These are phyloP conservation scores for Leucoraja ocellata DNA, from an alignment of 2,797 vertebrate species.

Conservation along the genomic window DNA sequence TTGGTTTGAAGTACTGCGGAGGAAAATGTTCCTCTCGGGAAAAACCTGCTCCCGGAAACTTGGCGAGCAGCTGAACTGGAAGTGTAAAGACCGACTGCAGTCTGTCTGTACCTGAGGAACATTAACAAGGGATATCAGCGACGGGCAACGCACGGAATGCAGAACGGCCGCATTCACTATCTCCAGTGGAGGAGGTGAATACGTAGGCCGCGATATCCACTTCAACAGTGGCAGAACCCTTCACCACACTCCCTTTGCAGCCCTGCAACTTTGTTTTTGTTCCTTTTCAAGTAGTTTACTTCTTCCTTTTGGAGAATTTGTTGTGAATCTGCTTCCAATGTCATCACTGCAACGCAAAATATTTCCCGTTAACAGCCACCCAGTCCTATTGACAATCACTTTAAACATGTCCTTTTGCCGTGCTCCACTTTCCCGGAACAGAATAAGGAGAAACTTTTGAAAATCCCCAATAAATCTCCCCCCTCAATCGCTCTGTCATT, in stretches of 20 bases:
- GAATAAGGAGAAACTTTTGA: neutral
- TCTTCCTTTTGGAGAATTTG: neutral
- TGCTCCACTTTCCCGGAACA: neutral
- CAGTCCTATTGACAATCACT: neutral
- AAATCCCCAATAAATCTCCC: neutral
- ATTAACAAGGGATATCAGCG: neutral
- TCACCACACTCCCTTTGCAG: neutral
- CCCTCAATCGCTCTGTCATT: neutral
- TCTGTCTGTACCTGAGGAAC: neutral
- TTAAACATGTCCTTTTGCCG: neutral
- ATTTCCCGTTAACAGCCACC: neutral
- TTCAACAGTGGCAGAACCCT: neutral
- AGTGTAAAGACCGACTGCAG: neutral
- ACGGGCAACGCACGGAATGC: neutral
- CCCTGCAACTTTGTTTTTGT: neutral
- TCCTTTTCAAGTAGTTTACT: no score
- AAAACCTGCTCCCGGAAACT: neutral
- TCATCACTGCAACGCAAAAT: neutral
- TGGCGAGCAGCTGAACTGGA: neutral
- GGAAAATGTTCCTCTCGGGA: neutral
- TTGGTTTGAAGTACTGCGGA: neutral
- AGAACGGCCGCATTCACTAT: neutral
- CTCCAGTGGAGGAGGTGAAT: neutral
- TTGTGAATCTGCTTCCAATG: neutral
- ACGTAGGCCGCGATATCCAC: neutral